Base-by-base conservation (phyloP, 2,113 vertebrate species). In the Alaudala cheleensis region DNA sequence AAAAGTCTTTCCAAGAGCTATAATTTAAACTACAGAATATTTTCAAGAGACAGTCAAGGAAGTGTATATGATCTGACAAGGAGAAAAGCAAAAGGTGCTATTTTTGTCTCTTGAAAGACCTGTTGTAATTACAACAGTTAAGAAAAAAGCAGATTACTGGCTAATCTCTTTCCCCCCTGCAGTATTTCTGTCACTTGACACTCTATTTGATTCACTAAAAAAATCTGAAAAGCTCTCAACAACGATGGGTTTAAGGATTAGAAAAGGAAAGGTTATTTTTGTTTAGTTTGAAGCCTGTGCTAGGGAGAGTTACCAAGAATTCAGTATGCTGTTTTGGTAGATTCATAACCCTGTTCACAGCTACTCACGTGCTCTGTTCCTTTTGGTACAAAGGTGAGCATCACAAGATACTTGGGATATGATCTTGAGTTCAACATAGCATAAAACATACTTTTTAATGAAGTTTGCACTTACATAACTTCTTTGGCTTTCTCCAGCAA, bases 51-150 rank as follows among this genome's bases (percentile, higher is more conserved):
- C 34, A 81, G 60, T 80, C n/a, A 85, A 58, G 84, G 87, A 47
- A 62, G 37, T 69, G 26, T 39, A 33, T 40, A 22, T 34, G 65
- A 62, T 58, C 77, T 73, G 71, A 71, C 86, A 62, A 13, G 56
- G 29, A 81, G 50, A 74, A 88, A 92, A 77, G 82, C 21, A 85
- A 86, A 64, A 92, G 14, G 29, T n/a, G 47, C 28, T 94, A 81
- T 94, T 96, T 96, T 87, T 91, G 54, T 86, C 74, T 93, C 56
- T 54, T 58, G 44, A 74, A 92, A 93, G 26, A 86, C 66, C 92
- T 72, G 33, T 25, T 93, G 44, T 81, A 93, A 96, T 97, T 93
- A 66, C 21, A 40, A 44, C 3, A 50, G 17, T 25, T 60, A 34
- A 76, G 91, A 81, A 76, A 92, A 92, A 88, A 90, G 22, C 37